phyloP scores from a whole-genome alignment of 2,113 vertebrate species.

The Thryonomys swinderianus region DNA sequence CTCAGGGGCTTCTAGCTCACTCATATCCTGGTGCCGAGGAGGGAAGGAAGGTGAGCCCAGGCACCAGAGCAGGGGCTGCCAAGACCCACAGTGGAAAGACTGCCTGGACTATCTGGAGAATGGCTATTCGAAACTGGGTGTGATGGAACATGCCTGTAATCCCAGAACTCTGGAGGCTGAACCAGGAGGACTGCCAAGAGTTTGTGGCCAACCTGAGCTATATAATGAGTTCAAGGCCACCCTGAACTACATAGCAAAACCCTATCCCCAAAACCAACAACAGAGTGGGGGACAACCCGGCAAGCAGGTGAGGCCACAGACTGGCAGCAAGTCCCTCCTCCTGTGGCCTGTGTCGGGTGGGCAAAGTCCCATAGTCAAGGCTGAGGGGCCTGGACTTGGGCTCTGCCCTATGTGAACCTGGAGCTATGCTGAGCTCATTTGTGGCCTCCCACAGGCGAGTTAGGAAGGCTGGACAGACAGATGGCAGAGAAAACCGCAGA shows the following conservation, averaged over 20 bases:
- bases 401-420: not conserved
- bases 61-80: not conserved
- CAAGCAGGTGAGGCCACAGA: not conserved
- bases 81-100: not conserved
- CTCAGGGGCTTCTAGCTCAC: not conserved
- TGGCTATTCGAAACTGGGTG: not conserved
- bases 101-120: not conserved
- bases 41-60: not conserved
- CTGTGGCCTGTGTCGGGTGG: not conserved
- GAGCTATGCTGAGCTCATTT: not conserved
- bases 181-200: not conserved
- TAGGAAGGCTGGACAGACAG: slow-evolving; percentile 37
- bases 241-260: not conserved
- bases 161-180: not conserved
- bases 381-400: not conserved
- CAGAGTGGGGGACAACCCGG: not conserved
- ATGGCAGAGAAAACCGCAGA: slow-evolving; percentile 43
- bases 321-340: not conserved
- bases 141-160: not conserved
- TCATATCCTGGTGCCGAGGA: slow-evolving; percentile 47
- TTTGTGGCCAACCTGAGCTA: not conserved
- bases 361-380: not conserved
- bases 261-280: not conserved
- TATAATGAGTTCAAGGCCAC: not conserved
- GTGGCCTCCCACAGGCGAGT: not conserved